Evolutionary conservation across 2,797 vertebrate genomes (phyloP).

Genomic region (Pyrocephalus nanus): DNA sequence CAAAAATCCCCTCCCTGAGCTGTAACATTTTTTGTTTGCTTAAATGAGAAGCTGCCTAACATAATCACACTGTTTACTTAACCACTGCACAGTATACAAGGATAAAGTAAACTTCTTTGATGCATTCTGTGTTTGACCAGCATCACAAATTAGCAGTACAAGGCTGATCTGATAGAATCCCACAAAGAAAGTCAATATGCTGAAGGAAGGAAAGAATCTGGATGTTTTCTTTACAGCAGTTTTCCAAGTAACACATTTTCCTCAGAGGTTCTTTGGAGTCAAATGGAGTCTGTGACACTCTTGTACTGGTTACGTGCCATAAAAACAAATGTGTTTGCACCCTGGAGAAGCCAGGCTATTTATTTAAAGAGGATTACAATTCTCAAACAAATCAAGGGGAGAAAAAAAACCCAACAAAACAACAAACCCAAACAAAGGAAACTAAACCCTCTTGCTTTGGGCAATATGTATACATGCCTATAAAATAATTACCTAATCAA

Average conservation of each 20-base stretch:
- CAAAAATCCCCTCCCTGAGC: neutral
- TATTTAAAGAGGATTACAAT: neutral
- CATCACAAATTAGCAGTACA: neutral
- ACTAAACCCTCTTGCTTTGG: neutral
- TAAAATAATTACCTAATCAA: neutral
- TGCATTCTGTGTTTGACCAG: neutral
- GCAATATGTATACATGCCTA: neutral
- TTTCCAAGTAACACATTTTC: neutral
- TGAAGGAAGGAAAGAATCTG: neutral
- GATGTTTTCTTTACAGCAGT: slow-evolving; percentile 33
- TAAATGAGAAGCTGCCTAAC: neutral
- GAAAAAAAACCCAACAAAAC: neutral
- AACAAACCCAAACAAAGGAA: neutral
- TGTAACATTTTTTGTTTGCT: neutral
- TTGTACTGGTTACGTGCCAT: neutral
- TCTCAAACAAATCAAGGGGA: neutral
- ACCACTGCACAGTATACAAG: neutral
- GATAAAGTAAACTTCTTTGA: slow-evolving; percentile 11
- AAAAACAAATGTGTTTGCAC: neutral
- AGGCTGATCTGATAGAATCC: slow-evolving; percentile 20
- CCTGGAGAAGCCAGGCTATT: neutral
- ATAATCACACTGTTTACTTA: neutral
- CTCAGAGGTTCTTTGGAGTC: neutral
- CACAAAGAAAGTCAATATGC: neutral
- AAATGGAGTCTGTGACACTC: neutral